Base-by-base conservation (phyloP, 2,888 invertebrate species). In the Aleiodes testaceus region DNA sequence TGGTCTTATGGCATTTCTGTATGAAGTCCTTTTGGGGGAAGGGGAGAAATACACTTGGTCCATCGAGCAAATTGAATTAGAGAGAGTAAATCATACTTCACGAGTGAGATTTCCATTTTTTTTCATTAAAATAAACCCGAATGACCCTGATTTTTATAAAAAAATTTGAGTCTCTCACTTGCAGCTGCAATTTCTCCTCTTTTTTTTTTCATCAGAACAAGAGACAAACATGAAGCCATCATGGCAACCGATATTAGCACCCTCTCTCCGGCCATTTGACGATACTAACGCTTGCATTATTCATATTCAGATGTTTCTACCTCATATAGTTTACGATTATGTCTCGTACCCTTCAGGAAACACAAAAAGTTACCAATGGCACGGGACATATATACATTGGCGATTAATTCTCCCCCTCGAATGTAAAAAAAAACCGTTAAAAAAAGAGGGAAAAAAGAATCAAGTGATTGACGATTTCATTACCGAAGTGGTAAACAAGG, bases 251-350 rank as follows among this genome's bases (percentile, higher is more conserved):
- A 70, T 70, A 71, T 71, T 71, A 71, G 71, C 71, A 66, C 70
- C 71, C 71, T 67, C 42, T 18, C 44, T n/a, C 44, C 7, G 50
- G 61, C 47, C 68, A 61, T 66, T 61, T 63, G 44, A 59, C 70
- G 45, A 70, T 42, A 66, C 59, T 61, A 69, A 14, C 63, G 36
- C 36, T 9, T 70, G 70, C 70, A 73, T 77, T 75, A 80, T 79
- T 81, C 78, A 77, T 81, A 80, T 81, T 80, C 80, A 79, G 79
- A 83, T 82, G 79, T 82, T 85, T 85, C 85, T 85, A 83, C 80
- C 82, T 84, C 85, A 84, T 85, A 81, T 85, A 84, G 78, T 84
- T 85, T 85, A 84, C 81, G 84, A 82, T 82, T 80, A 76, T 77
- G 72, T 72, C 61, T 69, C 9, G 14, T 16, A 12, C 36, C 59